Evolutionary conservation across 2,888 invertebrate genomes (phyloP), one percentile per base, ranked within the genome.

Genomic region (Eristalinus sepulchralis): DNA sequence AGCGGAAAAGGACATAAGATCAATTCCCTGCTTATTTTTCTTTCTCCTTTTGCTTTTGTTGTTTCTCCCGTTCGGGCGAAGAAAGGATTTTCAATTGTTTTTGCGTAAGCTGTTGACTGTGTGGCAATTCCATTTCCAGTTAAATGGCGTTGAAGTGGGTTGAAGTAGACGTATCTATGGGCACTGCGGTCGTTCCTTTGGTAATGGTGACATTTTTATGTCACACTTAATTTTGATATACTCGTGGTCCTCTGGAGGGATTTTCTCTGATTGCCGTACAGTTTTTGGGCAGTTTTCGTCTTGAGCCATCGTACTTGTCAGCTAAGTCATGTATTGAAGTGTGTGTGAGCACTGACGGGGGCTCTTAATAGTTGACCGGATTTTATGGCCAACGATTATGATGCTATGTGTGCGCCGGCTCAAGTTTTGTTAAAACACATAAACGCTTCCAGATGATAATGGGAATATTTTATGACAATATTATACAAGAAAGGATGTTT

Each of bases 201-300:
- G 68, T 67, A 81, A 85, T 85, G 81, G 77, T 77, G 85, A 85
- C 85, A 81, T 53, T 85, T 85, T 85, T 81, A 85, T 81, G 77
- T 85, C 81, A 81, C 85, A 85, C 85, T 85, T 85, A 85, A 85
- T 85, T 85, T 85, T 85, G 85, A 85, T 85, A 85, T 85, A 85
- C 85, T 85, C 68, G 60, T 77, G 70, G 85, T 81, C 68, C 72
- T 81, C 73, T 3, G 36, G 63, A 73, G 70, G 81, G 85, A 81
- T 85, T 85, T 85, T 81, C 77, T 85, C 59, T 85, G 85, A 85
- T 85, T 85, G 85, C 81, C 77, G 73, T 60, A 27, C 53, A 66
- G 79, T 72, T 82, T 70, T 80, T 79, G 55, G n/a, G 67, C 67
- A 72, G 60, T 80, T 72, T 72, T 80, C 24, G 64, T 53, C n/a